These are phyloP conservation scores for Timema podura DNA, from an alignment of 2,888 invertebrate genomes.

Conservation along the genomic window DNA sequence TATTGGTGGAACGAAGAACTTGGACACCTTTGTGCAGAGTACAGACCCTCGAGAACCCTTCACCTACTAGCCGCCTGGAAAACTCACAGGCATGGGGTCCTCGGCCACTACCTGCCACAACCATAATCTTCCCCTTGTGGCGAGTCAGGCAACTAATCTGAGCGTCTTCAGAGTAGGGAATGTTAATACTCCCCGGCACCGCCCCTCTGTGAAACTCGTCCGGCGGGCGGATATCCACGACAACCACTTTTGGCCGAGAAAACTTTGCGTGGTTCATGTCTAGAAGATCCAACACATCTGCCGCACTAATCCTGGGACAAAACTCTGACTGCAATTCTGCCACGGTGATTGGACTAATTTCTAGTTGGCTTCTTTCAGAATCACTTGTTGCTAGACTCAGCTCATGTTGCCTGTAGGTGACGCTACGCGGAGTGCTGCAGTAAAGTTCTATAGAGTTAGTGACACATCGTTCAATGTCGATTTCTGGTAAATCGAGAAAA, in stretches of 20 bases:
- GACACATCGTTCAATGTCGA: constrained; percentile 91
- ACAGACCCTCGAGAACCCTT: constrained; percentile 74
- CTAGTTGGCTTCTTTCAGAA: constrained; percentile 38
- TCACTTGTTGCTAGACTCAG: constrained; percentile 39
- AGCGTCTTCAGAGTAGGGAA: constrained; percentile 80
- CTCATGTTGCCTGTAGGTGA: constrained; percentile 79
- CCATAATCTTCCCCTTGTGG: constrained; percentile 62
- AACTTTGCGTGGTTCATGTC: constrained; percentile 41
- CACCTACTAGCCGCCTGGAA: constrained; percentile 77
- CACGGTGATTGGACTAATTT: constrained; percentile 63
- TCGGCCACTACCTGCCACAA: constrained; percentile 60
- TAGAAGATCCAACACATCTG: constrained; percentile 73
- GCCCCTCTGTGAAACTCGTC: constrained; percentile 71
- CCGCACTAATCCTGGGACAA: constrained; percentile 79
- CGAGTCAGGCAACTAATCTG: constrained; percentile 54
- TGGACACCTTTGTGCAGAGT: constrained; percentile 84
- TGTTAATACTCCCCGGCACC: constrained; percentile 78
- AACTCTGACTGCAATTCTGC: constrained; percentile 68
- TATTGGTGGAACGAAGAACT: constrained; percentile 54
- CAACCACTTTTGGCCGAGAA: constrained; percentile 49
- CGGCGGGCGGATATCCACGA: constrained; percentile 65
- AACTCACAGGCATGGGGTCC: constrained; percentile 46
- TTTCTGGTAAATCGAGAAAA: constrained; percentile 98
- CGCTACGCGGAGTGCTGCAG: constrained; percentile 79
- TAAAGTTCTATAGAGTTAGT: constrained; percentile 83